Percentiles rank a stretch among this genome's conserved stretches.
Evolutionary conservation across 2,797 vertebrate species (phyloP).

Genomic region (Pseudochirops cupreus): DNA sequence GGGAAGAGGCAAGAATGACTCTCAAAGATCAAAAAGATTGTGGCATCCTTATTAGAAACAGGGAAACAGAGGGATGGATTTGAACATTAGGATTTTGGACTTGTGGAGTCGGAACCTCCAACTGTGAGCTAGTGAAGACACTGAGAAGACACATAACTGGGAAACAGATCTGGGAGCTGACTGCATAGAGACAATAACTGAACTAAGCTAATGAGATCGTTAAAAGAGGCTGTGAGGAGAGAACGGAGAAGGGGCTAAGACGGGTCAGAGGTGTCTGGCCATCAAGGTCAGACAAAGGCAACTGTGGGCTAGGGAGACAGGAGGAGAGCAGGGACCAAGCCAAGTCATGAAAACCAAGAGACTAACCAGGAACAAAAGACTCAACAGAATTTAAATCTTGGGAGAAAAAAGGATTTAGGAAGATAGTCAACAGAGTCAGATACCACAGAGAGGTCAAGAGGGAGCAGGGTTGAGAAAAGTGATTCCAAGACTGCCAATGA

Average conservation of each 20-base stretch:
- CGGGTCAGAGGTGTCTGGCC: too few species aligned
- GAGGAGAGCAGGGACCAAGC: background rate
- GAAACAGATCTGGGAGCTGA: background rate
- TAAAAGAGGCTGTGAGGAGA: background rate
- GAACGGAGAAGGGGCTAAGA: slow-evolving; percentile 13
- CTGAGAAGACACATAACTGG: background rate
- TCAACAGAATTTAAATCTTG: background rate
- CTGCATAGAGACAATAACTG: background rate
- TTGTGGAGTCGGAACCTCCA: background rate
- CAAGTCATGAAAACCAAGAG: background rate
- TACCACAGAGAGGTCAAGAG: background rate
- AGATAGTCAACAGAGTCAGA: background rate
- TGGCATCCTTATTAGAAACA: background rate
- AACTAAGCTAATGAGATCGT: background rate
- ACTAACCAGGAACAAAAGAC: background rate
- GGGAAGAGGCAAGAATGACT: background rate
- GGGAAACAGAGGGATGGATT: background rate
- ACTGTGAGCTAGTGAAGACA: background rate
- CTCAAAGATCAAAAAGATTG: background rate
- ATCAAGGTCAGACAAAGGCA: background rate
- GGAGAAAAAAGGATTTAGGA: background rate
- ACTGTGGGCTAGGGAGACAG: background rate
- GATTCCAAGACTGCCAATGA: background rate
- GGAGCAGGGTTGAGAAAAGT: background rate
- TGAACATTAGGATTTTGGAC: background rate